Percentiles rank a stretch among this genome's conserved stretches.
phyloP scores from a whole-genome alignment of 1,140 invertebrate species.

The Eubasilissa regina region DNA sequence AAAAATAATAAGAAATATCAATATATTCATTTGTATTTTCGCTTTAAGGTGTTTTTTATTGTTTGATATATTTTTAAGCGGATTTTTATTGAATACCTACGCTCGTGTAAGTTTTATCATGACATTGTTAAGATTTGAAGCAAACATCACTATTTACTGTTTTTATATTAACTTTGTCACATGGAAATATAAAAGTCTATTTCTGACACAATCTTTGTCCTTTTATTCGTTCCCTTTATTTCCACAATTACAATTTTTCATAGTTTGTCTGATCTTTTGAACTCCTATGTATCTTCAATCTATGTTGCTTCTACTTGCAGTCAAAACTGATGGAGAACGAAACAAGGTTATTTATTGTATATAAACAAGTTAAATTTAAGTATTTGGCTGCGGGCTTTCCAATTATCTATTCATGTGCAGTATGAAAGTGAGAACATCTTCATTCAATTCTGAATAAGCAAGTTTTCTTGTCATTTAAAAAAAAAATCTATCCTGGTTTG shows the following conservation, averaged over 20 bases:
- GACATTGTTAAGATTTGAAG: slow-evolving; percentile 51
- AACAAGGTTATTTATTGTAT: too few relatives aligned
- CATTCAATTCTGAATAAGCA: too few relatives aligned
- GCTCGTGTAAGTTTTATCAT: slow-evolving; percentile 47
- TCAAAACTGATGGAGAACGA: not conserved
- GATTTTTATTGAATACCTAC: slow-evolving; percentile 45
- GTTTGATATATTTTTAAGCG: slow-evolving; percentile 52
- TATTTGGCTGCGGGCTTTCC: too few relatives aligned
- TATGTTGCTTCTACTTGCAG: not conserved
- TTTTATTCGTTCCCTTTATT: too few relatives aligned
- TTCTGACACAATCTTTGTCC: slow-evolving; percentile 24
- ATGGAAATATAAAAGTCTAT: slow-evolving; percentile 50
- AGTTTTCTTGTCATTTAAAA: too few relatives aligned
- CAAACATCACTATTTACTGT: slow-evolving; percentile 41
- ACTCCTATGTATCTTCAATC: too few relatives aligned
- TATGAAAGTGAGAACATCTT: not conserved
- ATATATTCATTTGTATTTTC: not conserved
- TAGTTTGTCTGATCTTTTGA: slow-evolving; percentile 12
- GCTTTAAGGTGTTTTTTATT: slow-evolving; percentile 24
- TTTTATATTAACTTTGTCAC: slow-evolving; percentile 54
- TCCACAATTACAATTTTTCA: not conserved
- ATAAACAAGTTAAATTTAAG: not conserved
- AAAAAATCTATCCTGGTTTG: too few relatives aligned
- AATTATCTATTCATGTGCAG: too few relatives aligned
- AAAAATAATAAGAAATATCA: not conserved